Evolutionary conservation across 2,797 vertebrate species (phyloP), one percentile per base, ranked within the genome.

Genomic region (Corythornis leucogaster): DNA sequence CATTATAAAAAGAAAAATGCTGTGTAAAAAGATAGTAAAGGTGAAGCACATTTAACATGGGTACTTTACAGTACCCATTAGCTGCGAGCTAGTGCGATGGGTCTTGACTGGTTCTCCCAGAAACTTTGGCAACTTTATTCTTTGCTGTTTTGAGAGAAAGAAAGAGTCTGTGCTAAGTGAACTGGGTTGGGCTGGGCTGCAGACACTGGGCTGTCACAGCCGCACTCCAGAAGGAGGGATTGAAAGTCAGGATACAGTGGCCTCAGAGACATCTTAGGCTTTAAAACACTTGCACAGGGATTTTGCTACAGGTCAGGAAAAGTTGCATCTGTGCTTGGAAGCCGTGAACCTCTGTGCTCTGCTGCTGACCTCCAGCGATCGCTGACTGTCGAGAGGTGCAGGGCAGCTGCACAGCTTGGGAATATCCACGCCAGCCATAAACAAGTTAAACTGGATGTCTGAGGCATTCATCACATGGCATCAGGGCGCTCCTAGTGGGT

Each of bases 71-170:
- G 75, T 30, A 93, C 30, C 84, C 85, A 66, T 80, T 95, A 87
- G 89, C 89, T 95, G 73, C 8, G 0, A 95, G 95, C 89, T 94
- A 83, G 54, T 78, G 42, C 69, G 89, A 96, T 95, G 82, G 89
- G 94, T 94, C 93, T 92, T 89, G 89, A 96, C 95, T 95, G 94
- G 94, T 95, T 87, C 85, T 87, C 85, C 62, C 73, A 62, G 85
- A 78, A 94, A 82, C 87, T 75, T 30, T 96, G 95, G 94, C 95
- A 91, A 7, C 79, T 75, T 80, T 71, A 63, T 77, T 73, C 75
- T 26, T 66, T 43, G 61, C 71, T 95, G 93, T 95, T 96, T 92
- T 85, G 89, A 68, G 81, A 71, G 87, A 93, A 96, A 95, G 86
- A 93, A 93, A 80, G 79, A 87, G 69, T 21, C 70, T 76, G 63